Evolutionary conservation across 2,888 invertebrate species (phyloP).

Genomic region (Cremastinae sp.): DNA sequence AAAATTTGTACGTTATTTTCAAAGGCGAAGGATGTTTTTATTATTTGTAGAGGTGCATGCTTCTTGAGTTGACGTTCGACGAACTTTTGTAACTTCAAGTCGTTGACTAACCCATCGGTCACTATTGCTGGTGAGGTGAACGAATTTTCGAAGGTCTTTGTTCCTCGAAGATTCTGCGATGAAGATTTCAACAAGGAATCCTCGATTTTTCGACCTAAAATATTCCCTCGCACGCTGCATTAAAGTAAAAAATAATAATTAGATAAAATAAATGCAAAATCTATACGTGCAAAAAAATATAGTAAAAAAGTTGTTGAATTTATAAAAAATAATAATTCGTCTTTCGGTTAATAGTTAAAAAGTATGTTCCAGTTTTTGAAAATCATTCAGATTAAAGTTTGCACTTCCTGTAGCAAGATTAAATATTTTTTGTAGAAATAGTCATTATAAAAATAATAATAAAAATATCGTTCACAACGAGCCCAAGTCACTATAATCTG

Average conservation of each 20-base stretch:
- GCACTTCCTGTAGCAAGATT: too few relatives aligned
- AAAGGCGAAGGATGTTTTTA: constrained; percentile 65
- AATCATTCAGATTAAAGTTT: too few relatives aligned
- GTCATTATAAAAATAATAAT: too few relatives aligned
- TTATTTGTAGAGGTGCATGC: constrained; percentile 59
- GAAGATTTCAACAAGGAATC: constrained; percentile 76
- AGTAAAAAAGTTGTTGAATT: too few relatives aligned
- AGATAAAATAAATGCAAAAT: constrained; percentile 42
- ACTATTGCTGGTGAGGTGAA: constrained; percentile 63
- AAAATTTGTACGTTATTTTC: constrained; percentile 63
- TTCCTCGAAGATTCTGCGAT: constrained; percentile 79
- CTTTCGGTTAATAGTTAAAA: too few relatives aligned
- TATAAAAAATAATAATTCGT: too few relatives aligned
- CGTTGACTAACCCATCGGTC: constrained; percentile 68
- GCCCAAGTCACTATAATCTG: too few relatives aligned
- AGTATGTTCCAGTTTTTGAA: too few relatives aligned
- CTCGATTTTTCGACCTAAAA: constrained; percentile 72
- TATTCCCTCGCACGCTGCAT: constrained; percentile 76
- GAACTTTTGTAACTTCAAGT: constrained; percentile 66
- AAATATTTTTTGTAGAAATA: too few relatives aligned
- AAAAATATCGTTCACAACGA: too few relatives aligned
- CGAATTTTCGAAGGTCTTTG: constrained; percentile 72
- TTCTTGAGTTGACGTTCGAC: constrained; percentile 67
- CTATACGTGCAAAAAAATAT: constrained; percentile 64
- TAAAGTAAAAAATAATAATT: too few relatives aligned